Evolutionary conservation across 1,140 invertebrate genomes (phyloP), one percentile per base, ranked within the genome.

Genomic region (Drosophila pachea): DNA sequence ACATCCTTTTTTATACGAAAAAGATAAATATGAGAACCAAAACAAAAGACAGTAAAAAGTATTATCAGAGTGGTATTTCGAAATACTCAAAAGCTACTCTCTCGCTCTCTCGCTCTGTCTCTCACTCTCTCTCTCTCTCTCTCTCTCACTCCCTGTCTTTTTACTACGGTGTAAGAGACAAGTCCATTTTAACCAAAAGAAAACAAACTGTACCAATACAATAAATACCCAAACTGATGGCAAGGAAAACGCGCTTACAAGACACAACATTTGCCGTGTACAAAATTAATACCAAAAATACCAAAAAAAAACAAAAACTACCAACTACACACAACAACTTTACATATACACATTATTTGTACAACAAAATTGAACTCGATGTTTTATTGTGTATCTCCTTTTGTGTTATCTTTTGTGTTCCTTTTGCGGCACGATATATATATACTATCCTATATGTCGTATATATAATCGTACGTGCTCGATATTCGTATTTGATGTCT

Each of bases 11-110:
- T 88, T 74, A 73, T 74, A 86, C 77, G 82, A 86, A 86, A 59
- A 86, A 83, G 87, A 88, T 76, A 87, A 88, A 88, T 88, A 88
- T 88, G 87, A 88, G 87, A 88, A 88, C 87, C 83, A 88, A 73
- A 74, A 68, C 48, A 70, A 64, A 60, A 48, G 31, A 61, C 52
- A 70, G 48, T 62, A 68, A 61, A 48, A 54, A 79, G 76, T 79
- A 65, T 7, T 7, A 62, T 22, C 22, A 71, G 48, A 67, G 59
- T 56, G 48, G 56, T 60, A 73, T 61, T 79, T 67, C 78, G 68
- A 84, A 65, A 47, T 72, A 75, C 79, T 76, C 79, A 65, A 63
- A 66, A 53, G 32, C 56, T 67, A 60, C 64, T 68, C 61, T 68
- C 61, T 50, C 22, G 22, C 22, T 22, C 22, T 22, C 22, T 22